Base-by-base conservation (phyloP, 2,113 vertebrate species). In the Cyanistes caeruleus region DNA sequence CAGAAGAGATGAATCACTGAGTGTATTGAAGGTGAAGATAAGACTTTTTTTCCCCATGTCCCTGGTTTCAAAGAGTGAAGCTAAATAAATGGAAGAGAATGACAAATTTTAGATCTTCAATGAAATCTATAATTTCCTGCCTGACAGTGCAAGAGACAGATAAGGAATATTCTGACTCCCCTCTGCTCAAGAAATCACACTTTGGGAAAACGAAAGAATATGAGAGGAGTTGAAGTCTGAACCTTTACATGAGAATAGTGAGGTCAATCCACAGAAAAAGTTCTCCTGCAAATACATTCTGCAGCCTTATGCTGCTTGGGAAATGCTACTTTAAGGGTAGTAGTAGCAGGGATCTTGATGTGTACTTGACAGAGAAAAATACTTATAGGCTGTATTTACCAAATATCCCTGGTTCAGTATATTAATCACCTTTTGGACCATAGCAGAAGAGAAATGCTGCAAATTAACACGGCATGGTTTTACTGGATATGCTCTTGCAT, bases 21-120 rank as follows among this genome's bases (percentile, higher is more conserved):
- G 35, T 31, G 8, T 39, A 35, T 30, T 84, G 80, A 48, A 95
- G 30, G 20, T 48, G 65, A 70, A 30, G 33, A 37, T 87, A 84
- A 33, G 31, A 87, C 37, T 59, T 60, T 69, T 69, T 68, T 77
- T 55, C 7, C 48, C 67, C n/a, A 21, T 74, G 21, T 91, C 27
- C 14, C 37, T 76, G 31, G 41, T 65, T 87, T 88, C 63, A 94
- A 88, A 95, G 77, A 86, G 35, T 33, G 37, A 93, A 95, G 75
- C 5, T 80, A 70, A 85, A 72, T 67, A 67, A 68, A 70, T 43
- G 39, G 33, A 37, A 90, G 60, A 89, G 27, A 94, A 84, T 46
- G 64, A 56, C 15, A 91, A 82, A 81, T 69, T 48, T 74, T 73
- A 65, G 78, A 69, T 55, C 35, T 62, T 51, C 18, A 41, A 1